Evolutionary conservation across 1,140 invertebrate species (phyloP).

Genomic region (Drosophila repleta): DNA sequence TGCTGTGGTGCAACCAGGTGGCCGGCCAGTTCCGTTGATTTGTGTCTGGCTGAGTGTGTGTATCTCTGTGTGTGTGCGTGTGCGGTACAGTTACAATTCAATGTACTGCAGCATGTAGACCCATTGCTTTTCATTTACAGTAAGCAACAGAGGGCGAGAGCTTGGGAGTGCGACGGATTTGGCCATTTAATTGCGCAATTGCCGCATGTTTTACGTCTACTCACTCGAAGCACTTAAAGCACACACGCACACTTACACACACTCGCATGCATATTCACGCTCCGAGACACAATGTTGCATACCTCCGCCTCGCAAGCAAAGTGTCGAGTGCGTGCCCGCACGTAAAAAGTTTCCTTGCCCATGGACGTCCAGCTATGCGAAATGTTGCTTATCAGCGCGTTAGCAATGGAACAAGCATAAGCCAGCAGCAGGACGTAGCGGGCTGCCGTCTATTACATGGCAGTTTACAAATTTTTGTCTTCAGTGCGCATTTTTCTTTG

Average conservation of each 20-base stretch:
- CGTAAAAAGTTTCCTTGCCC: conserved; percentile 17
- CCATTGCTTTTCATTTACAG: conserved; percentile 11
- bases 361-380: conserved; percentile 52
- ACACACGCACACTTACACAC: conserved; percentile 6
- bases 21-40: conserved; percentile 28
- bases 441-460: too few species aligned
- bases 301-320: conserved; percentile 41
- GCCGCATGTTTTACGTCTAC: conserved; percentile 68
- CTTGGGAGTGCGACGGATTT: background rate
- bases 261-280: conserved; percentile 27
- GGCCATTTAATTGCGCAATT: conserved; percentile 75
- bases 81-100: conserved; percentile 34
- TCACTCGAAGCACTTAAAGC: conserved; percentile 41
- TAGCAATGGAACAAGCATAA: background rate
- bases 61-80: conserved; percentile 10
- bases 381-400: conserved; percentile 57
- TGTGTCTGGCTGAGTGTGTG: too few species aligned
- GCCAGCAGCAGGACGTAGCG: too few species aligned
- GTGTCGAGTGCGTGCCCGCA: conserved; percentile 38
- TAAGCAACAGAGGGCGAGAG: background rate
- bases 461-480: too few species aligned
- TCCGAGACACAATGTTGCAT: conserved; percentile 34
- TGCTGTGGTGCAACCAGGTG: conserved; percentile 15
- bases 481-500: too few species aligned
- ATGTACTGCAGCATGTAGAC: conserved; percentile 22